Percentiles rank a stretch among this genome's conserved stretches.
Evolutionary conservation across 1,140 invertebrate genomes (phyloP).

Genomic region (Drosophila yakuba): DNA sequence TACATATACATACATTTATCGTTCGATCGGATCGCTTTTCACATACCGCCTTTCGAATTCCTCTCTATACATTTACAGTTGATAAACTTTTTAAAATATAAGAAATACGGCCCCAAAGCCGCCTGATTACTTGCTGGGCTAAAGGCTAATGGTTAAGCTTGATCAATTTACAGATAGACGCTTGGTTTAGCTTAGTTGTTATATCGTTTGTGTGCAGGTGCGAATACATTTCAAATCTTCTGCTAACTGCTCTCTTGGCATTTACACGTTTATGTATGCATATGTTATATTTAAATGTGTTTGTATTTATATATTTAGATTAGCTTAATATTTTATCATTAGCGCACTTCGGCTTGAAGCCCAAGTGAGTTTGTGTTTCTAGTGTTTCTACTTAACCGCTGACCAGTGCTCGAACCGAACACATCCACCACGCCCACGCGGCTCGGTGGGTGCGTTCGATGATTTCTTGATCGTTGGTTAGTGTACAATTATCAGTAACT

Average conservation of each 20-base stretch:
- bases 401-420: conserved; percentile 24
- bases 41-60: conserved; percentile 5
- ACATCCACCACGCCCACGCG: conserved; percentile 13
- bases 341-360: conserved; percentile 65
- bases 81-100: conserved; percentile 42
- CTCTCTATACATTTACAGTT: conserved; percentile 36
- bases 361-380: conserved; percentile 49
- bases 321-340: conserved; percentile 41
- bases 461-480: conserved; percentile 14
- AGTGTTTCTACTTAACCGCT: conserved; percentile 9
- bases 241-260: conserved; percentile 32
- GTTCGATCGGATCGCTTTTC: conserved; percentile 11
- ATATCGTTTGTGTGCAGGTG: conserved; percentile 39
- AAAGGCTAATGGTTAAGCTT: conserved; percentile 22
- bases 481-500: conserved; percentile 36
- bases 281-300: conserved; percentile 37
- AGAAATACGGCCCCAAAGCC: conserved; percentile 30
- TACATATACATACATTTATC: conserved; percentile 56
- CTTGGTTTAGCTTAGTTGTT: conserved; percentile 14
- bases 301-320: conserved; percentile 43
- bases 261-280: conserved; percentile 33
- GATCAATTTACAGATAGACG: conserved; percentile 40
- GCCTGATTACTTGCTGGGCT: conserved; percentile 15
- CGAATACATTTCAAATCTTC: conserved; percentile 51
- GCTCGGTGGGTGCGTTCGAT: conserved; percentile 36